Conservation (phyloP, 2,888 invertebrate species). For the Phytoseiulus persimilis region DNA sequence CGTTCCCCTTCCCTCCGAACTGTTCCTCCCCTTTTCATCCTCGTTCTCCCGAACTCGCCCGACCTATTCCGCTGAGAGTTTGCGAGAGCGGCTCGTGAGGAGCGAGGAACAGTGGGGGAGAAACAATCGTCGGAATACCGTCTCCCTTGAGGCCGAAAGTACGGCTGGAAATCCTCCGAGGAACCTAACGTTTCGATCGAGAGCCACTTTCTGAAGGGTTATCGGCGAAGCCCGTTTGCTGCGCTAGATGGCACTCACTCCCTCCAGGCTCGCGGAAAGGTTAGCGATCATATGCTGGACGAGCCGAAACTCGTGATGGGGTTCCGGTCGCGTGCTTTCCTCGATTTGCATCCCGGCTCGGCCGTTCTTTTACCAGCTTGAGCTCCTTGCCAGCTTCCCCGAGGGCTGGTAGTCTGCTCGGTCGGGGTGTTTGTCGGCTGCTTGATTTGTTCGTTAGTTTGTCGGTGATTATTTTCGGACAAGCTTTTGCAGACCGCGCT, state of each 20-base stretch:
- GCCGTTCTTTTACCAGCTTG: neutral
- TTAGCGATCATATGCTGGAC: neutral
- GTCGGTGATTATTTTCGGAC: slow-evolving; percentile 36
- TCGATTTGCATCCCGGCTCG: slow-evolving; percentile 27
- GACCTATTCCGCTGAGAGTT: no score
- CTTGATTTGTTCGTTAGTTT: slow-evolving; percentile 15
- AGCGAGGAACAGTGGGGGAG: no score
- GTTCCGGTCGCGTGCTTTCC: neutral
- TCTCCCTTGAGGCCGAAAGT: no score
- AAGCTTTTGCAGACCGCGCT: neutral
- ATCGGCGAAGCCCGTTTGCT: no score
- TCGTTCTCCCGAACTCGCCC: no score
- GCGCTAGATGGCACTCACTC: no score
- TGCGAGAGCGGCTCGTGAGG: no score
- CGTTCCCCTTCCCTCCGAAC: neutral
- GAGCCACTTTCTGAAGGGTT: no score
- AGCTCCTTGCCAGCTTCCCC: neutral
- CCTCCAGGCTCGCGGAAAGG: neutral
- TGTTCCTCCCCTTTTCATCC: no score
- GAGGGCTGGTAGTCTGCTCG: neutral
- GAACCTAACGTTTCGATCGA: no score
- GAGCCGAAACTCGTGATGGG: neutral
- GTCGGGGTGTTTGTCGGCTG: neutral
- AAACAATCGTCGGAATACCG: no score
- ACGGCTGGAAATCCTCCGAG: no score